phyloP scores from a whole-genome alignment of 2,113 vertebrate genomes.

The Albula glossodonta region DNA sequence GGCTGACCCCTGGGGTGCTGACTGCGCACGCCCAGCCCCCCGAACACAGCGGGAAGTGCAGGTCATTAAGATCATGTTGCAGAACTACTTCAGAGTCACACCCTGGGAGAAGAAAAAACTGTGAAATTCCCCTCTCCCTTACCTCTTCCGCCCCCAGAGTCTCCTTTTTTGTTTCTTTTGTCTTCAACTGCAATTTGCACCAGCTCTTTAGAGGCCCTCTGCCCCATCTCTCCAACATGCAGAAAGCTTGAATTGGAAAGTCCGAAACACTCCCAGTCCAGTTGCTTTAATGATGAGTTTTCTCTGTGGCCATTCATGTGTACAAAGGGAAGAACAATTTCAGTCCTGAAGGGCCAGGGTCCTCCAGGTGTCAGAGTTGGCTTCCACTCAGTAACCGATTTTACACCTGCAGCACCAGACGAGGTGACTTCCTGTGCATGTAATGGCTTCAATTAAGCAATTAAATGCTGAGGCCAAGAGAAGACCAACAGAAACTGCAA shows the following conservation, averaged over 20 bases:
- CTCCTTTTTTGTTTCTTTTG: background rate
- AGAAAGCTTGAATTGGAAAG: background rate
- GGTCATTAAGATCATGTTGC: background rate
- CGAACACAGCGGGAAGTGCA: background rate
- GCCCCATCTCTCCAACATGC: background rate
- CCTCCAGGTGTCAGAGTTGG: background rate
- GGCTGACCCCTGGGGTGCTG: background rate
- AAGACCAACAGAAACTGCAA: background rate
- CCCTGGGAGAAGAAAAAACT: background rate
- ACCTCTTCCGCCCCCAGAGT: background rate
- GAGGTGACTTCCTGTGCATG: background rate
- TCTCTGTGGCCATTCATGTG: background rate
- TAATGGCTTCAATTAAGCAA: conserved; percentile 3
- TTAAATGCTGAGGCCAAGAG: background rate
- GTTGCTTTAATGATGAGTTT: background rate
- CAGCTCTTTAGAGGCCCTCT: background rate
- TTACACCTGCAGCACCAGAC: background rate
- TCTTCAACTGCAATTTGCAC: background rate
- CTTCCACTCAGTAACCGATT: background rate
- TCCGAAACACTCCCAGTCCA: background rate
- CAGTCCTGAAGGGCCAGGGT: background rate
- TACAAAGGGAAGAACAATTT: background rate
- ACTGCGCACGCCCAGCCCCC: background rate
- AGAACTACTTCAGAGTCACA: background rate
- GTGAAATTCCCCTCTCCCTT: background rate